Conservation (phyloP, 2,888 invertebrate species). For the Agrilus cyanescens region DNA sequence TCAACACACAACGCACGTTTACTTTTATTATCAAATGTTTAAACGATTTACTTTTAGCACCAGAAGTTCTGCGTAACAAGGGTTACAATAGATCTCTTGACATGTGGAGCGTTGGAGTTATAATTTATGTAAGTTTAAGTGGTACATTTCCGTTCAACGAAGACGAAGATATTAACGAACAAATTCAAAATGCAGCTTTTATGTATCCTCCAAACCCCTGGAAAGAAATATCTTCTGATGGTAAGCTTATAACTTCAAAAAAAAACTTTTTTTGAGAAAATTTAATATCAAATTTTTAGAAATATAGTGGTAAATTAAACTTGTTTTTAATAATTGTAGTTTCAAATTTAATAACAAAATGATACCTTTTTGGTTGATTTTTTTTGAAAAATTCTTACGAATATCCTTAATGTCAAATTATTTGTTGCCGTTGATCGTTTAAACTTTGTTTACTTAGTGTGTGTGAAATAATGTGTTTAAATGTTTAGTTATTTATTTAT, state of each 20-base stretch:
- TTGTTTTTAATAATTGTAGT: too few species aligned
- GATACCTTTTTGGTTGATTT: too few species aligned
- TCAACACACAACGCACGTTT: too few species aligned
- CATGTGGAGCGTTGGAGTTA: slow-evolving; percentile 99
- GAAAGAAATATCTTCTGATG: slow-evolving; percentile 89
- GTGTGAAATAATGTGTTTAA: slow-evolving; percentile 4
- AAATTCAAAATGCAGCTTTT: slow-evolving; percentile 98
- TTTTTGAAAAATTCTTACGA: not conserved
- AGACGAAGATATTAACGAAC: slow-evolving; percentile 98
- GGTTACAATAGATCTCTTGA: slow-evolving; percentile 97
- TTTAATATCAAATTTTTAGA: too few species aligned
- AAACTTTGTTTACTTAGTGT: slow-evolving; percentile 1
- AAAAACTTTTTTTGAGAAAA: too few species aligned
- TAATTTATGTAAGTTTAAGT: slow-evolving; percentile 94
- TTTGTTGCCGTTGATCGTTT: slow-evolving; percentile 1
- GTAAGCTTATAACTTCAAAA: slow-evolving; percentile 35
- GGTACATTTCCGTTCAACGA: slow-evolving; percentile 99
- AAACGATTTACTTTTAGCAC: slow-evolving; percentile 59
- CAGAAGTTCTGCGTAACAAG: slow-evolving; percentile 95
- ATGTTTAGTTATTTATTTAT: slow-evolving; percentile 4
- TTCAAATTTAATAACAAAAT: too few species aligned
- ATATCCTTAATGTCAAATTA: not conserved
- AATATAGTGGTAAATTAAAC: too few species aligned
- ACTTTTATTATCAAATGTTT: too few species aligned
- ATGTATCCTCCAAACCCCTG: slow-evolving; percentile 99